phyloP scores from a whole-genome alignment of 2,797 vertebrate genomes.

The Streptopelia turtur region DNA sequence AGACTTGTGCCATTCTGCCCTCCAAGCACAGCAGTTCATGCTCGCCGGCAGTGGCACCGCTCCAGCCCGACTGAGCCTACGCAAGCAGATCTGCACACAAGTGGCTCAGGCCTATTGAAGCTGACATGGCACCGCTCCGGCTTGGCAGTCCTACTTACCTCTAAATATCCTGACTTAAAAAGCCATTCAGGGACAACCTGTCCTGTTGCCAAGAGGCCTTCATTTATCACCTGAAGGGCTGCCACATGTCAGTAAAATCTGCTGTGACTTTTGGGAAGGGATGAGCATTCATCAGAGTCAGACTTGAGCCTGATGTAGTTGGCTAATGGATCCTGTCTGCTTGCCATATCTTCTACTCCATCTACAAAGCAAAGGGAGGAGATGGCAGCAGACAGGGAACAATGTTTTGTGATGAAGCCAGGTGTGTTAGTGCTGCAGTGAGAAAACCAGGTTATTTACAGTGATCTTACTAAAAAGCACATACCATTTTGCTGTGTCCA shows the following conservation, averaged over 20 bases:
- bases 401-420: background rate
- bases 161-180: constrained; percentile 8
- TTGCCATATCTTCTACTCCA: background rate
- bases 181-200: constrained; percentile 25
- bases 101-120: background rate
- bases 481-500: background rate
- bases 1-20: background rate
- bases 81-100: background rate
- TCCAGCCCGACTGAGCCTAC: accelerated
- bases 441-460: background rate
- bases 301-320: background rate
- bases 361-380: background rate
- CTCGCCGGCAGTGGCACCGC: background rate
- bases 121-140: background rate
- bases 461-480: background rate
- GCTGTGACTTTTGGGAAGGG: background rate
- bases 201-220: background rate
- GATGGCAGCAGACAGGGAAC: background rate
- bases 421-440: background rate
- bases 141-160: constrained; percentile 15
- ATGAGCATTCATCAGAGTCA: background rate
- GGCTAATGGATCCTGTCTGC: background rate
- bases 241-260: constrained; percentile 57
- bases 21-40: accelerated
- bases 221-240: constrained; percentile 48